These are phyloP conservation scores for Scaptomyza hsui DNA, from an alignment of 1,140 invertebrate genomes.

Conservation along the genomic window DNA sequence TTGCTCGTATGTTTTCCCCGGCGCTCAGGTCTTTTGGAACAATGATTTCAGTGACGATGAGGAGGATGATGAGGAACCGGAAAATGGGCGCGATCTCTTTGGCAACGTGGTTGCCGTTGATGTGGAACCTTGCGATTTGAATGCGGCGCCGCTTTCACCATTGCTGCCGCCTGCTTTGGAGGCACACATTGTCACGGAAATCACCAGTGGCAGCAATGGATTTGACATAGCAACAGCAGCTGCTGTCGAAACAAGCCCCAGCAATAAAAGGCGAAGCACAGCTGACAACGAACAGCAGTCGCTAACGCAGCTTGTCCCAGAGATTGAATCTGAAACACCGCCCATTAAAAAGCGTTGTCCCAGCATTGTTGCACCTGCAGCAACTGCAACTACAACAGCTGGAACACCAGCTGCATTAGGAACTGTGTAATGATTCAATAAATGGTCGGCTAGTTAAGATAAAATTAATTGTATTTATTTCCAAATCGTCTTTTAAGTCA, in stretches of 20 bases:
- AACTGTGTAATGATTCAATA: slow-evolving; percentile 57
- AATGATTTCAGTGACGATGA: slow-evolving; percentile 70
- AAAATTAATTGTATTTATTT: slow-evolving; percentile 64
- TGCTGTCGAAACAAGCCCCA: slow-evolving; percentile 43
- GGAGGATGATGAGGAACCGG: slow-evolving; percentile 37
- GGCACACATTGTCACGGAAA: slow-evolving; percentile 74
- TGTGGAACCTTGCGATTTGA: slow-evolving; percentile 60
- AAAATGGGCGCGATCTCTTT: slow-evolving; percentile 36
- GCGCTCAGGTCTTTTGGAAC: slow-evolving; percentile 76
- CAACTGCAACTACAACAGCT: background rate
- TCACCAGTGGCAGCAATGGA: slow-evolving; percentile 31
- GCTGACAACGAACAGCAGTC: slow-evolving; percentile 8
- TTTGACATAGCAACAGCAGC: background rate
- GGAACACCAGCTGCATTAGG: slow-evolving; percentile 24
- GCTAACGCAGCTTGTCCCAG: background rate
- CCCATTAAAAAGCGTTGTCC: slow-evolving; percentile 60
- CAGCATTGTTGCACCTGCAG: slow-evolving; percentile 24
- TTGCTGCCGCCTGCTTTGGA: slow-evolving; percentile 69
- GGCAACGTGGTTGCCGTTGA: slow-evolving; percentile 39
- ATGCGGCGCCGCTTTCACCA: slow-evolving; percentile 65
- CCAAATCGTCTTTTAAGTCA: slow-evolving; percentile 40
- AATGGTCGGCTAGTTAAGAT: slow-evolving; percentile 40
- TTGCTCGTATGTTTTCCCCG: slow-evolving; percentile 78
- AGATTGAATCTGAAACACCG: slow-evolving; percentile 43
- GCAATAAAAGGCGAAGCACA: slow-evolving; percentile 50